phyloP scores from a whole-genome alignment of 2,888 invertebrate species.

The Tipula unca region DNA sequence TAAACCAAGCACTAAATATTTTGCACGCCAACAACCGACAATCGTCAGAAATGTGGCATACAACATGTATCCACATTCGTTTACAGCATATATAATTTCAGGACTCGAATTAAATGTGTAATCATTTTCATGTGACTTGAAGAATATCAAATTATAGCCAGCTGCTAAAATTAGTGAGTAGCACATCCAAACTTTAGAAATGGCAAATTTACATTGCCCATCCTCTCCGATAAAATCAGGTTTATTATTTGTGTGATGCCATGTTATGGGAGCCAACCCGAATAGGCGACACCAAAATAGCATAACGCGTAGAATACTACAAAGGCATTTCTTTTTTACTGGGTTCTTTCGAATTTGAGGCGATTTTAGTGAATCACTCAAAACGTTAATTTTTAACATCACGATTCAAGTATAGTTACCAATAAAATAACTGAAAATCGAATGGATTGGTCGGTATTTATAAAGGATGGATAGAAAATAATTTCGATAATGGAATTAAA shows the following conservation, averaged over 20 bases:
- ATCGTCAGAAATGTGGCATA: not conserved
- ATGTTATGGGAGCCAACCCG: conserved; percentile 19
- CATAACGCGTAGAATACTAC: conserved; percentile 14
- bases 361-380: not conserved
- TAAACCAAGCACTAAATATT: not conserved
- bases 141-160: not conserved
- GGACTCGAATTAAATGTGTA: not conserved
- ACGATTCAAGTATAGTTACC: not conserved
- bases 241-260: not conserved
- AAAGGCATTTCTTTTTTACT: conserved; percentile 14
- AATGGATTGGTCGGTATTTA: not conserved
- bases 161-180: conserved; percentile 9
- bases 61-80: conserved; percentile 1
- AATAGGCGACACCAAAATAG: conserved; percentile 20
- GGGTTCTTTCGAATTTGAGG: not conserved
- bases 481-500: not conserved
- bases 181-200: conserved; percentile 16
- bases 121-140: not conserved
- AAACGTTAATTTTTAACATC: not conserved
- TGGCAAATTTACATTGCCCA: conserved; percentile 18
- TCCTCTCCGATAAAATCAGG: conserved; percentile 8
- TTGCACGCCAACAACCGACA: not conserved
- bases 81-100: not conserved
- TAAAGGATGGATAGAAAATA: not conserved
- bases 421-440: not conserved